Evolutionary conservation across 2,113 vertebrate genomes (phyloP).

Genomic region (Neotragus moschatus): DNA sequence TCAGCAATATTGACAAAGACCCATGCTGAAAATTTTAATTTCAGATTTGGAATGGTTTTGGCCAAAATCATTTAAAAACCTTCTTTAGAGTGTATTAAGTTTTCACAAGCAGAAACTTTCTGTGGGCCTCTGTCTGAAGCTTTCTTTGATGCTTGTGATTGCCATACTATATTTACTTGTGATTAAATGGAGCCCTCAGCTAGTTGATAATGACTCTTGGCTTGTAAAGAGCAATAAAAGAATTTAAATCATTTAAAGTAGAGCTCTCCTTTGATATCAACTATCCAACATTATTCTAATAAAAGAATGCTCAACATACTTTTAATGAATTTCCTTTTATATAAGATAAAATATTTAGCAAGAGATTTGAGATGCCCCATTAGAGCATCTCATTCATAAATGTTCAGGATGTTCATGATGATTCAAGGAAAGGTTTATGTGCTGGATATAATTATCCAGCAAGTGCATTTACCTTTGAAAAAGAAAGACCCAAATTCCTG

Average conservation of each 20-base stretch:
- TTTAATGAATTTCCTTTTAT: slow-evolving; percentile 70
- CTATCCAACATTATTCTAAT: slow-evolving; percentile 52
- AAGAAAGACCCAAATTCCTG: neutral
- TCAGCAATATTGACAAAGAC: slow-evolving; percentile 62
- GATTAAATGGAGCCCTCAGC: slow-evolving; percentile 37
- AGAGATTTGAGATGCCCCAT: slow-evolving; percentile 57
- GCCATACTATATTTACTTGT: slow-evolving; percentile 62
- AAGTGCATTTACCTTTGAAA: slow-evolving; percentile 9
- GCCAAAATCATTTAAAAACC: slow-evolving; percentile 57
- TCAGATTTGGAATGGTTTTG: slow-evolving; percentile 66
- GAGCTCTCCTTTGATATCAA: slow-evolving; percentile 37
- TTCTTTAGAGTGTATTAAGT: slow-evolving; percentile 74
- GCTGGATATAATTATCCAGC: neutral
- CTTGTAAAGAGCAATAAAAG: slow-evolving; percentile 54
- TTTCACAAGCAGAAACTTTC: slow-evolving; percentile 60
- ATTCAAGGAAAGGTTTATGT: slow-evolving; percentile 30
- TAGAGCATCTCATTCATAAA: slow-evolving; percentile 69
- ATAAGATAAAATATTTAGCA: slow-evolving; percentile 73
- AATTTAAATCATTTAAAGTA: slow-evolving; percentile 68
- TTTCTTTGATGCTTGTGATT: slow-evolving; percentile 71
- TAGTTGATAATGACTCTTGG: slow-evolving; percentile 60
- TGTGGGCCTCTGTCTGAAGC: slow-evolving; percentile 55
- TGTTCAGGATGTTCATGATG: slow-evolving; percentile 8
- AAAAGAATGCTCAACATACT: slow-evolving; percentile 57
- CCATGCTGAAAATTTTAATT: slow-evolving; percentile 62